Evolutionary conservation across 2,888 invertebrate species (phyloP), one percentile per base, ranked within the genome.

Genomic region (Tolmerus cingulatus): DNA sequence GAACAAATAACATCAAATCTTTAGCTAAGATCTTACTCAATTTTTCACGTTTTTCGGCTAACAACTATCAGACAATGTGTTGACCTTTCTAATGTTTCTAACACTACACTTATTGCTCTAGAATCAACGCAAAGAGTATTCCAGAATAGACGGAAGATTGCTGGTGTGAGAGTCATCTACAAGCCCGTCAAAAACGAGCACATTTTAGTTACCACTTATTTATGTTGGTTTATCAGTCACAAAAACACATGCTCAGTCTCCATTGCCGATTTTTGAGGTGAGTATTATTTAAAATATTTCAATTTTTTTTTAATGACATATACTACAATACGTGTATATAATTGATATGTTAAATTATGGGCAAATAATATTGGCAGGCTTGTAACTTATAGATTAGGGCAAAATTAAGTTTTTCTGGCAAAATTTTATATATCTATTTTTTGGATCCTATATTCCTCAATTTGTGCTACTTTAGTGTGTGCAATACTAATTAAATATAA

Each of bases 11-110:
- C 84, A 84, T 84, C 84, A 84, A 82, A 66, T 84, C 40, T 84
- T 84, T 84, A 84, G 84, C 84, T 84, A 84, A 84, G 37, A 66
- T 66, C 74, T 82, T 84, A 84, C 43, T 74, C 57, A 74, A 84
- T 66, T 84, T 74, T 74, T 84, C 84, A 84, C 30, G 43, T 84
- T 84, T 66, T 74, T 74, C 66, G 84, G 84, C 84, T 66, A 76
- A 66, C 66, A 66, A 43, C 34, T 81, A 81, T 81, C 81, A 81
- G 46, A 81, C 23, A 27, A 66, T 66, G 66, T 81, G 81, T 81
- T 81, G 51, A 81, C 43, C 55, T 81, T 46, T 55, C 76, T 23
- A 78, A 78, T 19, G 78, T 78, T 78, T 78, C 40, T 37, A n/a
- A 46, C 43, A 78, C 78, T 23, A 76, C 37, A 76, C 37, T 66